Percentiles rank a stretch among this genome's conserved stretches.
Evolutionary conservation across 2,797 vertebrate genomes (phyloP).

Genomic region (Lepus oiostolus): DNA sequence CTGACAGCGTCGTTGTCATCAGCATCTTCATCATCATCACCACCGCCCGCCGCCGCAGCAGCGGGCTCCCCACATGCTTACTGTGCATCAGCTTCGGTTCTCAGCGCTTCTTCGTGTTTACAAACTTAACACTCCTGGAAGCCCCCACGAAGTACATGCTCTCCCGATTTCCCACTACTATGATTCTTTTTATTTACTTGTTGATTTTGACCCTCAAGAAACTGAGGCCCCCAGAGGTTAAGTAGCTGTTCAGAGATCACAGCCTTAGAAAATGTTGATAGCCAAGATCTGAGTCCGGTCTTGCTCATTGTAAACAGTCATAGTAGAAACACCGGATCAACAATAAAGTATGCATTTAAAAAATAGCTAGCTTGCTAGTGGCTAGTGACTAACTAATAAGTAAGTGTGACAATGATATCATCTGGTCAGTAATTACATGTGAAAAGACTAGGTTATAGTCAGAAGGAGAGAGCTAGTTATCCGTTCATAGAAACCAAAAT

Average conservation of each 20-base stretch:
- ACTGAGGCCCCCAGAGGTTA: neutral
- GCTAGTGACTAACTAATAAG: neutral
- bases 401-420: too few species aligned
- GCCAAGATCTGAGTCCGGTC: neutral
- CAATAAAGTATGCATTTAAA: neutral
- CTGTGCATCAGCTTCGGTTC: neutral
- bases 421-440: neutral
- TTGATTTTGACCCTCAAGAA: neutral
- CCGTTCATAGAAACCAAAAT: neutral
- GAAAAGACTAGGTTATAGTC: neutral
- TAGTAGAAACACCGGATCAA: neutral
- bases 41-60: too few species aligned
- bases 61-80: rapidly evolving
- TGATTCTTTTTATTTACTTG: neutral
- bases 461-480: neutral
- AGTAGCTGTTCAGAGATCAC: neutral
- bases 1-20: neutral
- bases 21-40: neutral
- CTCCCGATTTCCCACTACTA: too few species aligned
- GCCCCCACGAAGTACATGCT: neutral
- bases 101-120: neutral
- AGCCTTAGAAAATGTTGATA: too few species aligned
- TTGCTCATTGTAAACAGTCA: neutral
- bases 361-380: neutral
- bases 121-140: neutral